Base-by-base conservation (phyloP, 1,140 invertebrate genomes). In the Halyomorpha halys region DNA sequence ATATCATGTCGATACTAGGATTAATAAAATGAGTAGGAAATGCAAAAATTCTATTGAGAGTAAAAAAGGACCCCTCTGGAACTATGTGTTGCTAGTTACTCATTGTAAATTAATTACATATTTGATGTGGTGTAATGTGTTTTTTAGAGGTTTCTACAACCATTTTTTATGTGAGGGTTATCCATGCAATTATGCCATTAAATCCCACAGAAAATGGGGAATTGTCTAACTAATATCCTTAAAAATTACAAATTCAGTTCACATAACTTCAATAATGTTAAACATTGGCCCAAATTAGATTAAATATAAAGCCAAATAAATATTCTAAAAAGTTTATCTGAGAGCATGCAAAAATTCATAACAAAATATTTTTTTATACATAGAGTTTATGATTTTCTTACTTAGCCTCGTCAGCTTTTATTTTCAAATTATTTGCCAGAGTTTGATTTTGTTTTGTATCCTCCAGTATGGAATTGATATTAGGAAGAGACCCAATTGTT, bases 401-500 rank as follows among this genome's bases (percentile, higher is more conserved):
- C 81, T 89, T 93, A 2, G 89, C 84, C 23, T 74, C 71, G 67
- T 90, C 87, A 1, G 93, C 91, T 68, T 81, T 79, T 62, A 80
- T 74, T 72, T 94, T 91, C 0, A 97, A 77, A 8, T 77, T 70
- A 69, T 87, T 82, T 0, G 93, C 93, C 67, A 77, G 76, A 25
- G 79, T 75, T 54, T 94, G 75, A 75, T 94, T 89, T 34, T 83
- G 82, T 60, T 82, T 81, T 0, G 95, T 97, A 56, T 87, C 93
- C 23, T 80, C 78, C 45, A 97, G 84, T 70, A 97, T 97, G 65
- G 81, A 80, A 70, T 97, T 91, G 64, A 95, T 94, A 73, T 97
- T 84, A 34, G 89, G 93, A 6, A 97, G 76, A 11, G 87, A 87
- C 3, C 83, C 82, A 8, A 97, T 89, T 9, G 91, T 92, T 18